Evolutionary conservation across 2,113 vertebrate genomes (phyloP), one percentile per base, ranked within the genome.

Genomic region (Irena cyanogastra): DNA sequence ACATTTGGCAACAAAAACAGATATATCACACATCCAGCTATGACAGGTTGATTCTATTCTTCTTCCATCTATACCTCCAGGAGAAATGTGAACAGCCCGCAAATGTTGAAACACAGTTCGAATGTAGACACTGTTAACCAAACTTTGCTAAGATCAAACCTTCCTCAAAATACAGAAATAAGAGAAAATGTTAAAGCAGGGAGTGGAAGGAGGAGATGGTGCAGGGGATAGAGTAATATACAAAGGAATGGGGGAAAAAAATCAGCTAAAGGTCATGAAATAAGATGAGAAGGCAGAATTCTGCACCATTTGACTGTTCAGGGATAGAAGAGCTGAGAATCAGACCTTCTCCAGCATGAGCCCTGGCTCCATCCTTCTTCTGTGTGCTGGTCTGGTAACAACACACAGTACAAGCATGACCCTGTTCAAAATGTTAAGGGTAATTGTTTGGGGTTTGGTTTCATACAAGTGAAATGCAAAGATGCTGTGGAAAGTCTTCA

Each of bases 361-460:
- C 33, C 23, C 7, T 26, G 41, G 11, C 49, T 52, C 45, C 44
- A 53, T 0, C 0, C 16, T 76, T 39, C 33, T 56, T 47, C 22
- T 49, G 12, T 13, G 7, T 6, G 1, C 2, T 47, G 10, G 33
- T 37, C 47, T 71, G 52, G 21, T 39, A 81, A 72, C 4, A 49
- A 9, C 21, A 35, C 16, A 47, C 16, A 37, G 17, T 4, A 4
- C 45, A 65, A 64, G 21, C 19, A 45, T 4, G 2, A 72, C 14
- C 9, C 33, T 5, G 0, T 44, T 79, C 12, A n/a, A 1, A 13
- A 19, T 0, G 6, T 17, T 68, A 61, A 54, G 13, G 12, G 23
- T 27, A 27, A 42, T 33, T 23, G n/a, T 65, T 1, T 1, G 18
- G n/a, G 13, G 1, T 7, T 53, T 30, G 14, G 24, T 35, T 87